phyloP scores from a whole-genome alignment of 1,140 invertebrate species.

The Periplaneta americana region DNA sequence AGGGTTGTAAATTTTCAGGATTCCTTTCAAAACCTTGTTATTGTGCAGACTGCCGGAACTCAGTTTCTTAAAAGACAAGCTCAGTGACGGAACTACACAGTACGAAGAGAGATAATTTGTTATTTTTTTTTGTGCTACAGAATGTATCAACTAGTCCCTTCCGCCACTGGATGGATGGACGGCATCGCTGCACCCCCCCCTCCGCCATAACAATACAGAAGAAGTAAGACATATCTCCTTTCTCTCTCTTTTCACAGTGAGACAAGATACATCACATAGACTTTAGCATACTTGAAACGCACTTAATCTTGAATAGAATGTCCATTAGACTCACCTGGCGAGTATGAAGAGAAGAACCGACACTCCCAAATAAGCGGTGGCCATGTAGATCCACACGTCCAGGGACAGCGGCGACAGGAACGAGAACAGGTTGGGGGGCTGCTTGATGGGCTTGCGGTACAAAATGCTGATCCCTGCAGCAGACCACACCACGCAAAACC shows the following conservation, averaged over 20 bases:
- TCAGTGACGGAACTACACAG: too few species aligned
- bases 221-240: background rate
- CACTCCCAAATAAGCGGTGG: conserved; percentile 87
- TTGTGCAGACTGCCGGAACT: too few species aligned
- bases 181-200: too few species aligned
- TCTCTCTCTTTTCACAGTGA: too few species aligned
- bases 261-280: too few species aligned
- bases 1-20: too few species aligned
- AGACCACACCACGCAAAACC: background rate
- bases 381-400: conserved; percentile 96
- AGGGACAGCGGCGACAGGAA: conserved; percentile 90
- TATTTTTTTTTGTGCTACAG: too few species aligned
- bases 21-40: too few species aligned
- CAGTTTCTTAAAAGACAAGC: too few species aligned
- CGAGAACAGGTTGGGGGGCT: conserved; percentile 86
- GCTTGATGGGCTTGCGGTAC: conserved; percentile 86
- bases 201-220: background rate
- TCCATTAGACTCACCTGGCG: conserved; percentile 59
- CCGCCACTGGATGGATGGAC: background rate
- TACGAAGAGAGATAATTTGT: too few species aligned
- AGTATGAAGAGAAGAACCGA: conserved; percentile 89
- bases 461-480: conserved; percentile 75
- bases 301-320: too few species aligned
- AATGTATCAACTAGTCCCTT: background rate
- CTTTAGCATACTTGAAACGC: too few species aligned